Conservation (phyloP, 2,888 invertebrate genomes). For the Mythimna albipuncta region DNA sequence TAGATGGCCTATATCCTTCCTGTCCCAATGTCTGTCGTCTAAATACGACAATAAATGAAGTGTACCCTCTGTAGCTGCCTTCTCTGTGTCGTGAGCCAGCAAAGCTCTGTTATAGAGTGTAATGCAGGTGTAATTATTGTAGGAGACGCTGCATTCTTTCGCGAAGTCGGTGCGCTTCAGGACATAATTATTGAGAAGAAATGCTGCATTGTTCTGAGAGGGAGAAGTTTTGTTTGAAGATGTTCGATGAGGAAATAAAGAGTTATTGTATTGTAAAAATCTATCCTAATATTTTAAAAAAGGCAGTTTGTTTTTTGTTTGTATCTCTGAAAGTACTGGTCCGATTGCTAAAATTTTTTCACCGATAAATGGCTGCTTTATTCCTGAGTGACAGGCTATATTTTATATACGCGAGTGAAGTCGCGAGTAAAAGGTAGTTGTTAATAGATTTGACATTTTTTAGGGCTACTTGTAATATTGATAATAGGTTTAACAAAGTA, state of each 20-base stretch:
- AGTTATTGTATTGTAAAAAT: no score
- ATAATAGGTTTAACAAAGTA: no score
- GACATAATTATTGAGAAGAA: slow-evolving; percentile 42
- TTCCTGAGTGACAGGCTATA: no score
- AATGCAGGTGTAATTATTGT: slow-evolving; percentile 57
- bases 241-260: neutral
- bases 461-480: neutral
- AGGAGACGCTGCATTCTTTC: slow-evolving; percentile 44
- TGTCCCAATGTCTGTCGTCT: neutral
- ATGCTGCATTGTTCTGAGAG: neutral
- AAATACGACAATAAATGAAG: neutral
- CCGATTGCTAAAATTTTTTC: no score
- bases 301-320: no score
- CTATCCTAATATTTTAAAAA: no score
- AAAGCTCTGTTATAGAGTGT: slow-evolving; percentile 42
- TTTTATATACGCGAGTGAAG: no score
- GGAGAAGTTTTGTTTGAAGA: neutral
- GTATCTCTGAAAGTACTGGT: no score
- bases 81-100: neutral
- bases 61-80: slow-evolving; percentile 14
- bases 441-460: neutral
- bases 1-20: no score
- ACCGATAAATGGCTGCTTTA: no score
- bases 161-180: slow-evolving; percentile 13
- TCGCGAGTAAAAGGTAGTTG: no score